Percentiles rank a stretch among this genome's conserved stretches.
These are phyloP conservation scores for Tetranychus cinnabarinus DNA, from an alignment of 1,140 invertebrate genomes.

Conservation along the genomic window DNA sequence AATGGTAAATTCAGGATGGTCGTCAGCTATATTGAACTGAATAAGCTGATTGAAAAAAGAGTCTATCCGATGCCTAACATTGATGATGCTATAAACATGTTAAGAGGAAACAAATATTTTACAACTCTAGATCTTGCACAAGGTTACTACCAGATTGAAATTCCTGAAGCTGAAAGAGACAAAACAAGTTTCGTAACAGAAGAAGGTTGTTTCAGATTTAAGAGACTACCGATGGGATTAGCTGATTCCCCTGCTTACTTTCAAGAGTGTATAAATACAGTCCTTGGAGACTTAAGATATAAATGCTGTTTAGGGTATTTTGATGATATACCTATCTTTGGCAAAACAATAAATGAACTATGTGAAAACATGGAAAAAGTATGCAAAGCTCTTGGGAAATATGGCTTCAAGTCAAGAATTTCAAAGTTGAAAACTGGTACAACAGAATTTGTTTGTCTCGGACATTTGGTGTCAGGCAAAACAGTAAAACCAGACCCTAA, in stretches of 20 bases:
- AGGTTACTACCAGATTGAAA: constrained; percentile 8
- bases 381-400: constrained; percentile 2
- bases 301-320: background rate
- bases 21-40: constrained; percentile 25
- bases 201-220: background rate
- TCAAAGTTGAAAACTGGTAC: constrained; percentile 20
- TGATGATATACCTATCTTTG: constrained; percentile 20
- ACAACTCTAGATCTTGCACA: constrained; percentile 4
- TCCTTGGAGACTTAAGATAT: background rate
- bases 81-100: background rate
- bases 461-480: constrained; percentile 7
- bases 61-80: constrained; percentile 28
- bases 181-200: constrained; percentile 2
- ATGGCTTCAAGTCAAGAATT: constrained; percentile 14
- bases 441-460: constrained; percentile 18
- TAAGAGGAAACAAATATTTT: background rate
- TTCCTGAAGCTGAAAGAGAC: background rate
- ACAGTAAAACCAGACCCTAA: constrained; percentile 11
- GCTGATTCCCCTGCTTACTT: background rate
- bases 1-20: constrained; percentile 24
- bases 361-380: constrained; percentile 1
- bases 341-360: background rate
- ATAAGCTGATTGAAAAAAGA: constrained; percentile 21
- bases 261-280: background rate
- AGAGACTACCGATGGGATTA: background rate